Evolutionary conservation across 2,888 invertebrate genomes (phyloP).

Genomic region (Sipha maydis): DNA sequence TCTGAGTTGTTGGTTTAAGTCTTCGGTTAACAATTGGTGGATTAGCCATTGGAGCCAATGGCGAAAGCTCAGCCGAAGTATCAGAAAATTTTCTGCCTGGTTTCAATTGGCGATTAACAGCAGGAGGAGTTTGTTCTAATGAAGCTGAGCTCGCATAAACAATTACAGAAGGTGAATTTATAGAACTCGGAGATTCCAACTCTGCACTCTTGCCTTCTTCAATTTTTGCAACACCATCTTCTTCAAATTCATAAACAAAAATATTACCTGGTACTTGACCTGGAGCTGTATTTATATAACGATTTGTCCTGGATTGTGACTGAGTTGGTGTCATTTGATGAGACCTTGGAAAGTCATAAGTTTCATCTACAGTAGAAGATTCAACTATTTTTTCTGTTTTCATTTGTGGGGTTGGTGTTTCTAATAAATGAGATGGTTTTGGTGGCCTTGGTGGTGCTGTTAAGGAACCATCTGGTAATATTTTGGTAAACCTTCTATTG

Average conservation of each 20-base stretch:
- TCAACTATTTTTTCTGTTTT: constrained; percentile 67
- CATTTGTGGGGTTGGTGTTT: constrained; percentile 66
- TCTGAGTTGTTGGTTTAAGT: constrained; percentile 67
- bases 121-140: constrained; percentile 72
- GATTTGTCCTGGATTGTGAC: constrained; percentile 67
- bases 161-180: constrained; percentile 69
- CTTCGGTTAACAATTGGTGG: constrained; percentile 68
- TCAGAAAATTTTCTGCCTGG: constrained; percentile 74
- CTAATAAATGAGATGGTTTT: constrained; percentile 74
- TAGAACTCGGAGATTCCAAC: constrained; percentile 70
- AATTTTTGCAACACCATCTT: constrained; percentile 64
- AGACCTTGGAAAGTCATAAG: constrained; percentile 79
- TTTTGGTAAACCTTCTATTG: constrained; percentile 62
- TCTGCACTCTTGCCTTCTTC: constrained; percentile 66
- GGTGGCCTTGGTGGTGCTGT: constrained; percentile 79
- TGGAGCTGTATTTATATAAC: constrained; percentile 75
- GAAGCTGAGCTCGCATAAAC: constrained; percentile 67
- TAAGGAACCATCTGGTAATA: constrained; percentile 52
- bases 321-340: constrained; percentile 69
- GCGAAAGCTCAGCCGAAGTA: constrained; percentile 68
- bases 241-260: constrained; percentile 68
- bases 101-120: constrained; percentile 83
- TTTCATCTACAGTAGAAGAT: constrained; percentile 67
- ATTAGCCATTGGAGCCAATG: constrained; percentile 65
- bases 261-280: constrained; percentile 68